These are phyloP conservation scores for Pammene fasciana DNA, from an alignment of 2,888 invertebrate species.

Conservation along the genomic window DNA sequence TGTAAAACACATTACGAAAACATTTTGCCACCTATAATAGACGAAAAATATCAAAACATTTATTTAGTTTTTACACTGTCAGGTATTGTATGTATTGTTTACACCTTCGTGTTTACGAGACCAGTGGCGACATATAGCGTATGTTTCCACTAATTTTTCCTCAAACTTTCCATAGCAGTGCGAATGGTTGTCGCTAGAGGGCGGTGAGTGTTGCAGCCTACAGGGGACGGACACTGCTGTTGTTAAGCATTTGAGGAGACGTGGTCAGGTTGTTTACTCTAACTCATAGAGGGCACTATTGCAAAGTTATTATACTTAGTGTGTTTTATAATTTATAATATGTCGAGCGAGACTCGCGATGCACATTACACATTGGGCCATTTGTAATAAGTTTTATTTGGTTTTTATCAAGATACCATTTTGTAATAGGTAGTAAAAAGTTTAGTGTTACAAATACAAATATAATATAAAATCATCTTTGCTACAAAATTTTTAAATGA, in stretches of 20 bases:
- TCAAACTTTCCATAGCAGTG: conserved; percentile 18
- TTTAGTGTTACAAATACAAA: too few relatives aligned
- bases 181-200: conserved; percentile 26
- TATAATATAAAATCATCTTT: too few relatives aligned
- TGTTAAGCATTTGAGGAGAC: neutral
- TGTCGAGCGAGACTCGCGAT: too few relatives aligned
- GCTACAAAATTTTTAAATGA: too few relatives aligned
- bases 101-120: neutral
- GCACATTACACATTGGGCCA: too few relatives aligned
- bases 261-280: neutral
- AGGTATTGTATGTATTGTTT: neutral
- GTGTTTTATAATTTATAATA: too few relatives aligned
- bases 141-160: conserved; percentile 2
- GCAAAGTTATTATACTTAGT: too few relatives aligned
- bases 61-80: neutral
- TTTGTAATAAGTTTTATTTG: too few relatives aligned
- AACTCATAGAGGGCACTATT: conserved; percentile 26
- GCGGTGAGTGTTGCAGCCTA: conserved; percentile 12
- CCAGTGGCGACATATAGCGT: conserved; percentile 30
- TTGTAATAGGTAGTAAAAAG: too few relatives aligned
- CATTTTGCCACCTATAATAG: too few relatives aligned
- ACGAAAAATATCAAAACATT: neutral
- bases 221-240: neutral
- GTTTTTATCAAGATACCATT: too few relatives aligned
- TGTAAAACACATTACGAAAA: too few relatives aligned